A percentile compares a stretch with the other conserved stretches of the same genome.
phyloP scores from a whole-genome alignment of 2,888 invertebrate species.

The Drosophila anomalipes region DNA sequence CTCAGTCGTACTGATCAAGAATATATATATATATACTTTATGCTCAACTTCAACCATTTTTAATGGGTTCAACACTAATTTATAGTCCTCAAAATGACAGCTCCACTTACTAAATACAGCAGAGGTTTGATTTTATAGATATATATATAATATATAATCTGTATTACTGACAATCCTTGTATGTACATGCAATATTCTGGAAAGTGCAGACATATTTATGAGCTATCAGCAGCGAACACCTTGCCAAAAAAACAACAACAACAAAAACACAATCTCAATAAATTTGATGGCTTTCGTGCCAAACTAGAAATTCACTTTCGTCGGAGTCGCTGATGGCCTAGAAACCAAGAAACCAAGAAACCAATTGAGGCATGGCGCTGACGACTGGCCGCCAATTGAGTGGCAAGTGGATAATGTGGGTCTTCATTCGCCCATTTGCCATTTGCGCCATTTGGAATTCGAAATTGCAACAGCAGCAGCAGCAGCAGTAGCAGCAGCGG shows the following conservation, averaged over 20 bases:
- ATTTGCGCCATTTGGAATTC: conserved; percentile 5
- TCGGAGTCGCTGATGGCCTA: conserved; percentile 54
- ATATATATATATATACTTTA: too few relatives aligned
- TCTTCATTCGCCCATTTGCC: conserved; percentile 51
- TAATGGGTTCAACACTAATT: not conserved
- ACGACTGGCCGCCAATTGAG: conserved; percentile 28
- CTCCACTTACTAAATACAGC: not conserved
- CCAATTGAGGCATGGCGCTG: conserved; percentile 57
- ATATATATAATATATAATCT: not conserved
- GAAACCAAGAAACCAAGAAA: conserved; percentile 72
- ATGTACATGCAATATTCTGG: conserved; percentile 12
- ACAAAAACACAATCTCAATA: conserved; percentile 32
- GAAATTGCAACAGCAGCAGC: conserved; percentile 36
- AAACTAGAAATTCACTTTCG: conserved; percentile 69
- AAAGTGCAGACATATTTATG: conserved; percentile 40
- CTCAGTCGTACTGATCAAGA: too few relatives aligned
- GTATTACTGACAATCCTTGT: not conserved
- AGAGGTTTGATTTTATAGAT: not conserved
- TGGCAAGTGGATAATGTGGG: conserved; percentile 51
- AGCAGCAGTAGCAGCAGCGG: conserved; percentile 39
- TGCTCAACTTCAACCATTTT: not conserved
- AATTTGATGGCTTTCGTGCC: conserved; percentile 62
- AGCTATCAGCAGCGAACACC: conserved; percentile 24
- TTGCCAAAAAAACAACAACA: conserved; percentile 23
- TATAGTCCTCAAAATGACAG: not conserved